phyloP scores from a whole-genome alignment of 2,797 vertebrate species.

The Centroberyx gerrardi region DNA sequence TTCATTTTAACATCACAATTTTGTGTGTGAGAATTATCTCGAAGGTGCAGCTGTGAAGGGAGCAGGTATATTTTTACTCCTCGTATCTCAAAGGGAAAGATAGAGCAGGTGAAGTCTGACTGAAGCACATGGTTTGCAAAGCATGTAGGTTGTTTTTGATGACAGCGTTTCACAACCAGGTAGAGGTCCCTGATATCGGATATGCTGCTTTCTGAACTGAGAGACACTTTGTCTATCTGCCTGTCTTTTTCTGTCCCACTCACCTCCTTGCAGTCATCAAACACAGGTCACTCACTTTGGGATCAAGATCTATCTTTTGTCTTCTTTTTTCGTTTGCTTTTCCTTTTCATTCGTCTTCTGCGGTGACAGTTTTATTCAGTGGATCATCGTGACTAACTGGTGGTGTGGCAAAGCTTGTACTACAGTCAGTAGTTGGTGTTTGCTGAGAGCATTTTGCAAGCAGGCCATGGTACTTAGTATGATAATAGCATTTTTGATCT shows the following conservation, averaged over 20 bases:
- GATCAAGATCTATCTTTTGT: constrained; percentile 20
- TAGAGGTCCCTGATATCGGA: constrained; percentile 17
- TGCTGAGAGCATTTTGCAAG: constrained; percentile 24
- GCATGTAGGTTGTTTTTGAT: constrained; percentile 48
- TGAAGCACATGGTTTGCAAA: constrained; percentile 35
- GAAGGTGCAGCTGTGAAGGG: constrained; percentile 59
- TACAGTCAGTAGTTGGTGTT: background rate
- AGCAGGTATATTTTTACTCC: constrained; percentile 63
- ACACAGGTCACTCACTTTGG: constrained; percentile 20
- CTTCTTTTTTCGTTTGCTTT: background rate
- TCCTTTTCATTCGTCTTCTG: constrained; percentile 16
- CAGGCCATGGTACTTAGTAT: constrained; percentile 3
- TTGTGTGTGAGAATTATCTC: constrained; percentile 63
- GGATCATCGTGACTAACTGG: constrained; percentile 5
- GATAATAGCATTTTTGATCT: constrained; percentile 3
- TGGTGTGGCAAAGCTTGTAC: background rate
- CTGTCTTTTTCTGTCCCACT: constrained; percentile 8
- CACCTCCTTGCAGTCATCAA: constrained; percentile 19
- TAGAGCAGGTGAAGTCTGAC: constrained; percentile 49
- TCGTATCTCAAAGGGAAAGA: constrained; percentile 47
- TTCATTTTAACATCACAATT: constrained; percentile 44
- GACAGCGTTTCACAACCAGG: constrained; percentile 45
- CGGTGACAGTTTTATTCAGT: constrained; percentile 39
- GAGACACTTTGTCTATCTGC: constrained; percentile 3
- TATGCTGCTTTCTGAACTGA: constrained; percentile 22